Conservation (phyloP, 1,140 invertebrate genomes). For the Drosophila subpulchrella region DNA sequence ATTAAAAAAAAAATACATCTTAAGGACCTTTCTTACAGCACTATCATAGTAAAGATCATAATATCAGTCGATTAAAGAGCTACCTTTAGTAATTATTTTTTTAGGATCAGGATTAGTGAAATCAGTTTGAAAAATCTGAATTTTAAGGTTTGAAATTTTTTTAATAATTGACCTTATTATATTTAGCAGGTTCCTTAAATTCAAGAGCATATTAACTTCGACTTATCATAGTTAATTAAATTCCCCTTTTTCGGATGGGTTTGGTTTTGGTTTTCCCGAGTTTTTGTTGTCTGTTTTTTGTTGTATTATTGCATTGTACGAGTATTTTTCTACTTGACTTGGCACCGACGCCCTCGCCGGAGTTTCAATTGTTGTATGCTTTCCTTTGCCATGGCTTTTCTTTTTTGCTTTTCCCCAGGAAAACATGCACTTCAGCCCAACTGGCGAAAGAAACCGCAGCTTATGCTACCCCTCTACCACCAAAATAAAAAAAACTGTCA, state of each 20-base stretch:
- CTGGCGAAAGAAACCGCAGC: conserved; percentile 72
- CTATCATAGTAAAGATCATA: too few species aligned
- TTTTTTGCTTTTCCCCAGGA: conserved; percentile 27
- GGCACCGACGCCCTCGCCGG: conserved; percentile 56
- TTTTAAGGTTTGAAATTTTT: too few species aligned
- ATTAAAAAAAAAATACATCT: background rate
- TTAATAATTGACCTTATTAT: too few species aligned
- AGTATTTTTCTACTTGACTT: conserved; percentile 83
- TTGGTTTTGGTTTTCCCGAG: conserved; percentile 37
- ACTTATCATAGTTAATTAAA: background rate
- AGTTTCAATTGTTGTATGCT: conserved; percentile 45
- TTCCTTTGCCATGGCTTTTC: conserved; percentile 23
- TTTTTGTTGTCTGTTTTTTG: conserved; percentile 38
- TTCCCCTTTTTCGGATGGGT: conserved; percentile 24
- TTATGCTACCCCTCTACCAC: conserved; percentile 43
- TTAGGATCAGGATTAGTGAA: background rate
- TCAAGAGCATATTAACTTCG: background rate
- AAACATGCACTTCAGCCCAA: conserved; percentile 67
- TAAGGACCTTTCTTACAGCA: too few species aligned
- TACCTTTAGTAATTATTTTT: too few species aligned
- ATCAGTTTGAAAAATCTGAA: too few species aligned
- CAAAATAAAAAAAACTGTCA: conserved; percentile 26
- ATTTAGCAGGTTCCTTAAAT: background rate
- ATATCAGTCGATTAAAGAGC: too few species aligned
- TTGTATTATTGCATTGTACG: conserved; percentile 77